Evolutionary conservation across 2,113 vertebrate species (phyloP), one percentile per base, ranked within the genome.

Genomic region (Campylomormyrus tamandua): DNA sequence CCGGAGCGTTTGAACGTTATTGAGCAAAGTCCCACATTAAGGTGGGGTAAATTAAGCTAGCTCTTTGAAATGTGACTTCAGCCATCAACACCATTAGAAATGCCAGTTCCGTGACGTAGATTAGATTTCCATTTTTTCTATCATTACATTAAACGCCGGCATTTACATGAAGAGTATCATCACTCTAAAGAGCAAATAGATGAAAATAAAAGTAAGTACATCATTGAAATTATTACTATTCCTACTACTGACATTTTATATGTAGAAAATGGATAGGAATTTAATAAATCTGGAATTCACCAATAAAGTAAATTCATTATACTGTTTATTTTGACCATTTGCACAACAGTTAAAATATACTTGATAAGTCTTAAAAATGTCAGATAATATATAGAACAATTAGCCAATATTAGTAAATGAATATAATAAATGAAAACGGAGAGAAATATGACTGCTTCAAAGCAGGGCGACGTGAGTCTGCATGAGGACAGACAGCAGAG

Each of bases 1-100:
- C 95, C 95, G 96, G 96, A 96, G 96, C 96, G 95, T 96, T 95
- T 97, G 96, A 98, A 97, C 96, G 97, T 97, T 96, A 96, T 93
- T 42, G 94, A 89, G 90, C 52, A 96, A 97, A 97, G 95, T 95
- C 95, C 95, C 92, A 93, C 95, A 94, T 97, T 97, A 95, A 96
- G 96, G 97, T 96, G 95, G 95, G 95, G 92, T 94, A 95, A 97
- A 96, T 95, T 95, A 96, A 97, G 96, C 95, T 93, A 90, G 90
- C 94, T 95, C 96, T 97, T 96, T 96, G 91, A 96, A 96, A 95
- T 96, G 92, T 96, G 94, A 95, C 94, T 48, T 77, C 31, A 74
- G 62, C 45, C 24, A 87, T 10, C n/a, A 24, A 27, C 66, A 42
- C 48, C 58, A 17, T 66, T 62, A 39, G 27, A 49, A 90, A 66